Conservation (phyloP, 2,888 invertebrate genomes). For the Esperia sulphurella region DNA sequence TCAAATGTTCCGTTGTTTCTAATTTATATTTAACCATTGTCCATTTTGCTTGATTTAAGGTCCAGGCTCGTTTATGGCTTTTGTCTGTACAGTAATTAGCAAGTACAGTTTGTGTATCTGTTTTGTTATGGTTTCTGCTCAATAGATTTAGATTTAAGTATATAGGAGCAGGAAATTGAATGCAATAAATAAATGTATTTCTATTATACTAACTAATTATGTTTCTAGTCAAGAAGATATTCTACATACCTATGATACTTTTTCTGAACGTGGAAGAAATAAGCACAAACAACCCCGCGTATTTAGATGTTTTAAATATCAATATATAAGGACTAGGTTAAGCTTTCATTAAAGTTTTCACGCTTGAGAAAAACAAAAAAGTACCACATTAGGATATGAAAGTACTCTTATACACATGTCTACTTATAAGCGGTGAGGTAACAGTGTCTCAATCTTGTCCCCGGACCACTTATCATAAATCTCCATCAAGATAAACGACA, state of each 20-base stretch:
- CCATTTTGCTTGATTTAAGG: neutral
- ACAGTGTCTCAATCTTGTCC: conserved; percentile 60
- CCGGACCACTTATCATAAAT: conserved; percentile 66
- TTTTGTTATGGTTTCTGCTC: no score
- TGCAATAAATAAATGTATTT: no score
- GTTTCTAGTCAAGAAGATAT: no score
- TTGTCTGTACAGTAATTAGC: neutral
- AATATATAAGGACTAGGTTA: no score
- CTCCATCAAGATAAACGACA: conserved; percentile 72
- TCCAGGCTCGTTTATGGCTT: neutral
- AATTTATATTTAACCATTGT: conserved; percentile 3
- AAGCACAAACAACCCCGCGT: no score
- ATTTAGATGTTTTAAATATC: no score
- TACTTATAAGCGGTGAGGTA: neutral
- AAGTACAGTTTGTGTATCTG: neutral
- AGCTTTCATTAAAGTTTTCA: no score
- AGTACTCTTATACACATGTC: neutral
- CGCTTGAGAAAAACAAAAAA: neutral
- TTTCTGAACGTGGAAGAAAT: no score
- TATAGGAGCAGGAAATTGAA: no score
- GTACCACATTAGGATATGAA: neutral
- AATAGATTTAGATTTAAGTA: no score
- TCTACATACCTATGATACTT: no score
- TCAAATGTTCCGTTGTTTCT: conserved; percentile 7
- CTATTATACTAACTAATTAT: no score